These are phyloP conservation scores for Epizoanthus stellaris DNA, from an alignment of 92 coral and sea anemone genomes.

Conservation along the genomic window DNA sequence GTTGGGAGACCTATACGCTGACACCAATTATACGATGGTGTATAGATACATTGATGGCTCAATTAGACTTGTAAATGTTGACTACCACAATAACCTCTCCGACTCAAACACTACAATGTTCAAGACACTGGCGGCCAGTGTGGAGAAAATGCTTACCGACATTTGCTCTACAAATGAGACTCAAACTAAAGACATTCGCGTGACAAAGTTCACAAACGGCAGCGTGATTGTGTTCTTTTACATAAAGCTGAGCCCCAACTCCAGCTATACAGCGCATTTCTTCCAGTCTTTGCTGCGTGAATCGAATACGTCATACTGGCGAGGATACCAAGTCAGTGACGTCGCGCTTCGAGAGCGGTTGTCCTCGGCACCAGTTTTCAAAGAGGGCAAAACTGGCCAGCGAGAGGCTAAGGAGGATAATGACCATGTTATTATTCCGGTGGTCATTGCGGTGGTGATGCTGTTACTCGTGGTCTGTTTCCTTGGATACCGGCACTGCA, in stretches of 20 bases:
- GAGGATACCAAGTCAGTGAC: conserved; percentile 50
- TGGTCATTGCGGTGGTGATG: conserved; percentile 1
- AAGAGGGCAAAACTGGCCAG: background rate
- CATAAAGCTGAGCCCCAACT: conserved; percentile 4
- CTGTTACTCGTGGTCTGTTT: background rate
- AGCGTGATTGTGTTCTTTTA: conserved; percentile 51
- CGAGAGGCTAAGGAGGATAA: background rate
- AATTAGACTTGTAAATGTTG: conserved; percentile 40
- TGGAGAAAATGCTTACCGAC: conserved; percentile 34
- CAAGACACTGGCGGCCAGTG: conserved; percentile 33
- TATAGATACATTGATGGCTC: conserved; percentile 58
- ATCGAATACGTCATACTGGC: conserved; percentile 51
- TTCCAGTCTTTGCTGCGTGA: conserved; percentile 28
- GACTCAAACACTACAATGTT: conserved; percentile 52
- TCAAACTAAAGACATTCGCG: conserved; percentile 31
- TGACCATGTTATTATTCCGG: background rate
- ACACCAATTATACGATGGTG: background rate
- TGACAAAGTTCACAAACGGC: conserved; percentile 54
- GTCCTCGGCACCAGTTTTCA: background rate
- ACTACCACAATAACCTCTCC: conserved; percentile 53
- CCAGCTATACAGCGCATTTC: conserved; percentile 5
- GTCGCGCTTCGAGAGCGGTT: conserved; percentile 24
- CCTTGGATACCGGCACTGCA: conserved; percentile 20
- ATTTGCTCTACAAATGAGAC: conserved; percentile 25
- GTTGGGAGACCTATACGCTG: background rate